A percentile compares a stretch with the other conserved stretches of the same genome.
Evolutionary conservation across 2,797 vertebrate species (phyloP).

Genomic region (Phrynocephalus forsythii): DNA sequence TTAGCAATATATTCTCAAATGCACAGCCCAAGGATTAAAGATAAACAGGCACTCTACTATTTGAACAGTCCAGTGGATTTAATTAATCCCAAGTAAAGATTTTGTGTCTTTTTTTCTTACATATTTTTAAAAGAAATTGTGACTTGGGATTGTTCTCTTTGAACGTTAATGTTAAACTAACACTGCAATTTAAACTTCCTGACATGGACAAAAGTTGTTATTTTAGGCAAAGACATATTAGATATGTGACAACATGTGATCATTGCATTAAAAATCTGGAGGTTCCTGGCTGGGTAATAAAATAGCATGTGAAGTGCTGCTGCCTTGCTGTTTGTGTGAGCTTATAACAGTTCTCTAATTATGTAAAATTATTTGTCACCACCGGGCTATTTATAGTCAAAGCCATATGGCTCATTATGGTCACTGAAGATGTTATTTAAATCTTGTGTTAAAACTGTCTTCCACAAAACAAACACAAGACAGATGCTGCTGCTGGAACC

Average conservation of each 20-base stretch:
- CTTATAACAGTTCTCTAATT: not conserved
- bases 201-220: not conserved
- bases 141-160: constrained; percentile 41
- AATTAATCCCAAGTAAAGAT: constrained; percentile 48
- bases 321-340: constrained; percentile 10
- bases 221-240: constrained; percentile 26
- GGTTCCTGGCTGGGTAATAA: constrained; percentile 19
- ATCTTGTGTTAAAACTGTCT: constrained; percentile 12
- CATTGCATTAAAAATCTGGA: constrained; percentile 38
- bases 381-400: constrained; percentile 18
- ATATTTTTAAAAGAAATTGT: constrained; percentile 30
- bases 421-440: constrained; percentile 30
- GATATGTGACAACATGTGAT: constrained; percentile 34
- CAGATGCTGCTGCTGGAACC: not conserved
- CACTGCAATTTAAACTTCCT: constrained; percentile 25
- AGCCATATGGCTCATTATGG: constrained; percentile 7
- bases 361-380: constrained; percentile 15
- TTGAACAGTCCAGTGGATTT: constrained; percentile 46
- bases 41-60: constrained; percentile 35
- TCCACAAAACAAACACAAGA: not conserved
- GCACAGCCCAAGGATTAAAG: constrained; percentile 33
- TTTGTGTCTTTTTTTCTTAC: constrained; percentile 45
- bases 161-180: constrained; percentile 26
- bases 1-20: not conserved
- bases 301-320: constrained; percentile 20